These are phyloP conservation scores for Megalurothrips usitatus DNA, from an alignment of 2,888 invertebrate genomes.

Conservation along the genomic window DNA sequence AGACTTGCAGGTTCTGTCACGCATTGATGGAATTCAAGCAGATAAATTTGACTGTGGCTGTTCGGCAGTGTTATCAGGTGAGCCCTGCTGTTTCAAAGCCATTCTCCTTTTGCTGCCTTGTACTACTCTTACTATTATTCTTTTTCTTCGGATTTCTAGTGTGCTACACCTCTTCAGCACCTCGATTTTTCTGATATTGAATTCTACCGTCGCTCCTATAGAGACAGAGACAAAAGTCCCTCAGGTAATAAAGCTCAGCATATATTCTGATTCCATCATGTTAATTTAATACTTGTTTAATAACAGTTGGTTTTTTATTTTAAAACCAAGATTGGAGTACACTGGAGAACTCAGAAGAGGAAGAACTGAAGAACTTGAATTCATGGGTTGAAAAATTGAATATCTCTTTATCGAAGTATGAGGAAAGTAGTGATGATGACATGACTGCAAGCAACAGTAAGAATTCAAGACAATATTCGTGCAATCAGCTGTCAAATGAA, in stretches of 20 bases:
- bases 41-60: neutral
- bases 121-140: neutral
- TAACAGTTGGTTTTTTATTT: neutral
- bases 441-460: neutral
- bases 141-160: neutral
- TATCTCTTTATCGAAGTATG: neutral
- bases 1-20: neutral
- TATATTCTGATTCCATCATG: neutral
- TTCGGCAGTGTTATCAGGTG: neutral
- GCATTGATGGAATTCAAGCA: neutral
- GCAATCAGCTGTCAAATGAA: neutral
- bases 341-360: neutral
- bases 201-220: neutral
- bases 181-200: neutral
- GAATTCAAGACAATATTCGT: neutral
- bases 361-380: neutral
- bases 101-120: neutral
- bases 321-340: neutral
- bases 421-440: conserved; percentile 9
- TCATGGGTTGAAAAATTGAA: neutral
- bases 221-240: neutral
- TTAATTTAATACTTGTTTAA: neutral
- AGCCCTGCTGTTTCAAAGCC: neutral
- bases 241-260: neutral
- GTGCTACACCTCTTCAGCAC: neutral